Evolutionary conservation across 2,113 vertebrate genomes (phyloP).

Genomic region (Nycticryphes semicollaris): DNA sequence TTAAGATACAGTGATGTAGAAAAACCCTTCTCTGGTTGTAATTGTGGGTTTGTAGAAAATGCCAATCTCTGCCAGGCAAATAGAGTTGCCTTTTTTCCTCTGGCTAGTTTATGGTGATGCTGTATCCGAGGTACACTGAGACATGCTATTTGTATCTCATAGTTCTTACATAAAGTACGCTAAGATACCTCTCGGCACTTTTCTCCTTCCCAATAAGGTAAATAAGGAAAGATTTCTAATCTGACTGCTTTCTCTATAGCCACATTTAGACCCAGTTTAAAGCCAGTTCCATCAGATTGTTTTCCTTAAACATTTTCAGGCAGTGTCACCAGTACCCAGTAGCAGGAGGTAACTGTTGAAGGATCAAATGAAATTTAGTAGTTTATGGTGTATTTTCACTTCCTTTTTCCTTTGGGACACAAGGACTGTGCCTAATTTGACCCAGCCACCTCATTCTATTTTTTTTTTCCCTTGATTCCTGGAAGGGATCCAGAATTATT

Average conservation of each 20-base stretch:
- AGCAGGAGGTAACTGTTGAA: not conserved
- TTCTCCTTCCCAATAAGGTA: not conserved
- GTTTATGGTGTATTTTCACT: not conserved
- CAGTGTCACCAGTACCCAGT: too few species aligned
- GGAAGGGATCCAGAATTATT: not conserved
- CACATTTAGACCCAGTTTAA: not conserved
- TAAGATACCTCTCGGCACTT: not conserved
- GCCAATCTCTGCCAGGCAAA: not conserved
- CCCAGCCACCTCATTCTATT: not conserved
- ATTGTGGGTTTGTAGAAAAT: not conserved
- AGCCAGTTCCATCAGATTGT: not conserved
- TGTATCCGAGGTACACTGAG: too few species aligned
- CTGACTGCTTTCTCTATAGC: not conserved
- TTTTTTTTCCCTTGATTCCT: not conserved
- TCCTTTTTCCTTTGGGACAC: not conserved
- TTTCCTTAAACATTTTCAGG: not conserved
- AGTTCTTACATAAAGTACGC: not conserved
- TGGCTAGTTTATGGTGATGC: not conserved
- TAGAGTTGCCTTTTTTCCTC: not conserved
- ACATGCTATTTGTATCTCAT: not conserved
- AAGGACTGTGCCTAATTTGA: not conserved
- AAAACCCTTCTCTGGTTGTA: rapidly evolving
- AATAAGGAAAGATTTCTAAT: not conserved
- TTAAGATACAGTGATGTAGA: not conserved
- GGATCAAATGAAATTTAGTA: not conserved